These are phyloP conservation scores for Ophthalmolycus amberensis DNA, from an alignment of 2,113 vertebrate species.

Conservation along the genomic window DNA sequence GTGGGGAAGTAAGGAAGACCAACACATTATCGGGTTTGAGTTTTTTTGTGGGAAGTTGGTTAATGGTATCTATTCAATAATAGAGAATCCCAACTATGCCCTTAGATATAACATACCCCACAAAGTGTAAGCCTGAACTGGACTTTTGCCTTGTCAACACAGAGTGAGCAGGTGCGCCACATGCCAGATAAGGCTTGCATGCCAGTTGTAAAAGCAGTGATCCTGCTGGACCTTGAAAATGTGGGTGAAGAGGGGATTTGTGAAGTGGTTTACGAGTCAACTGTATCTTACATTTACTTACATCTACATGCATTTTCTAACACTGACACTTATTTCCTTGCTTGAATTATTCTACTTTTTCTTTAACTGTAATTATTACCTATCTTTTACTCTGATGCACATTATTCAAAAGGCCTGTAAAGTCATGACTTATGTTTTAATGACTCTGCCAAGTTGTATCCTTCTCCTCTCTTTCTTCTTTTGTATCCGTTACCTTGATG, in stretches of 20 bases:
- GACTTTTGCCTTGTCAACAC: conserved; percentile 42
- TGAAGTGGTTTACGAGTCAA: neutral
- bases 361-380: neutral
- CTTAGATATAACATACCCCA: neutral
- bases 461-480: no score
- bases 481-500: no score
- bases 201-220: neutral
- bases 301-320: neutral
- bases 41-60: neutral
- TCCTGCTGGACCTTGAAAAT: neutral
- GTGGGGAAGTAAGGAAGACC: neutral
- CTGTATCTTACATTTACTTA: neutral
- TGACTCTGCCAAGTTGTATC: neutral
- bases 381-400: neutral
- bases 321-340: no score
- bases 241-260: neutral
- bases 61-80: no score
- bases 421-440: neutral
- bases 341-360: neutral
- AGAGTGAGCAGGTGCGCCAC: neutral
- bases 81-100: neutral
- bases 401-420: neutral
- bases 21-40: neutral
- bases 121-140: neutral
- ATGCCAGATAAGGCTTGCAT: neutral